Evolutionary conservation across 2,888 invertebrate genomes (phyloP).

Genomic region (Tanaodytes sp.): DNA sequence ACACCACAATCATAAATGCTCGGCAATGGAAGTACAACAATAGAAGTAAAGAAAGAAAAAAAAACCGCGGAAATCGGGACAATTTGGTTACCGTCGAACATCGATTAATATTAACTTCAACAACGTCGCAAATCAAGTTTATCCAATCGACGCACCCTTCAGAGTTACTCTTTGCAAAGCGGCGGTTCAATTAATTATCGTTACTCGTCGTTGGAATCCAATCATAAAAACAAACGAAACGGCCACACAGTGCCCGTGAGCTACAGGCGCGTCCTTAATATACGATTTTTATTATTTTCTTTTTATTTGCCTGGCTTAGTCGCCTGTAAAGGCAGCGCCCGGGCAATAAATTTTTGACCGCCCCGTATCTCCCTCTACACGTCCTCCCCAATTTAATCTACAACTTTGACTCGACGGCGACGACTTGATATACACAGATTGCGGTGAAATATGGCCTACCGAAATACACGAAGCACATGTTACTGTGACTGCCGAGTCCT

Average conservation of each 20-base stretch:
- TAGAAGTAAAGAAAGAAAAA: too few relatives aligned
- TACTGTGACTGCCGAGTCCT: slow-evolving; percentile 36
- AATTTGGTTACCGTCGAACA: not conserved
- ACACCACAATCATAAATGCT: too few relatives aligned
- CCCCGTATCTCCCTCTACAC: slow-evolving; percentile 36
- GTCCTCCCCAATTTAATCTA: slow-evolving; percentile 53
- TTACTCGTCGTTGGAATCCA: slow-evolving; percentile 32
- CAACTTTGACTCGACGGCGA: slow-evolving; percentile 50
- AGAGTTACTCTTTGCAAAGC: slow-evolving; percentile 8
- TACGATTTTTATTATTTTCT: slow-evolving; percentile 40
- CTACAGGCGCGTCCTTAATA: slow-evolving; percentile 28
- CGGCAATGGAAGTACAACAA: too few relatives aligned
- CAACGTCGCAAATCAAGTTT: slow-evolving; percentile 32
- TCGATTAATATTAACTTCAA: slow-evolving; percentile 27
- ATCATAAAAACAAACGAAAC: slow-evolving; percentile 46
- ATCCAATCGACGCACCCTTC: slow-evolving; percentile 32
- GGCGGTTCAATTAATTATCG: slow-evolving; percentile 45
- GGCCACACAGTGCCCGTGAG: not conserved
- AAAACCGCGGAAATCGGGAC: not conserved
- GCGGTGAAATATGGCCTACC: slow-evolving; percentile 49
- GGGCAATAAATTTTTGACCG: slow-evolving; percentile 50
- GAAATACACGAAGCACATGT: slow-evolving; percentile 46
- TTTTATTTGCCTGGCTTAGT: too few relatives aligned
- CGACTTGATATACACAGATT: slow-evolving; percentile 53
- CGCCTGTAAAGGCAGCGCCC: slow-evolving; percentile 26